Evolutionary conservation across 2,113 vertebrate genomes (phyloP).

Genomic region (Chrysochloris asiatica): DNA sequence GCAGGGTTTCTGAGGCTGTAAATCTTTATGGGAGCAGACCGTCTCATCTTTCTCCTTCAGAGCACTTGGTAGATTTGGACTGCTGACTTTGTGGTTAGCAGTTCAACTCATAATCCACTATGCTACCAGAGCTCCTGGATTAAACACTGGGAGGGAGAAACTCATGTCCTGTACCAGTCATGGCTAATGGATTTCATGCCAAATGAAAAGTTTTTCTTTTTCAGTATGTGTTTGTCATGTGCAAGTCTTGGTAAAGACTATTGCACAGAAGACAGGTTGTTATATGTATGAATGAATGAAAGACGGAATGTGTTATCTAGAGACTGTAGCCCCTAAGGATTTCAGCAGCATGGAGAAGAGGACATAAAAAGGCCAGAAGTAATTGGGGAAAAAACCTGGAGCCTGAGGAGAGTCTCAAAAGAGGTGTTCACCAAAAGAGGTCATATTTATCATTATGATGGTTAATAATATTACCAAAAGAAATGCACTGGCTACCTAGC

Average conservation of each 20-base stretch:
- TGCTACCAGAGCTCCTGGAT: no score
- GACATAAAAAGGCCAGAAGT: background rate
- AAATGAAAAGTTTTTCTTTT: constrained; percentile 17
- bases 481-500: background rate
- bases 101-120: no score
- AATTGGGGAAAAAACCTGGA: background rate
- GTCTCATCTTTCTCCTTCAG: no score
- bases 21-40: no score
- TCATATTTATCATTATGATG: background rate
- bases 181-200: background rate
- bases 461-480: background rate
- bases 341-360: background rate
- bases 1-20: no score
- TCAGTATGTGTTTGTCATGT: background rate
- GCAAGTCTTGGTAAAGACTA: background rate
- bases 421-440: background rate
- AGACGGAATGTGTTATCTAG: background rate
- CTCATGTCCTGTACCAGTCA: background rate
- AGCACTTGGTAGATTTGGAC: no score
- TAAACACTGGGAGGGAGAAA: background rate
- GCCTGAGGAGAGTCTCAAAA: background rate
- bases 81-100: no score
- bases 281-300: background rate
- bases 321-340: background rate
- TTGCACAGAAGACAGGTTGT: background rate